Base-by-base conservation (phyloP, 2,113 vertebrate genomes). In the Reinhardtius hippoglossoides region DNA sequence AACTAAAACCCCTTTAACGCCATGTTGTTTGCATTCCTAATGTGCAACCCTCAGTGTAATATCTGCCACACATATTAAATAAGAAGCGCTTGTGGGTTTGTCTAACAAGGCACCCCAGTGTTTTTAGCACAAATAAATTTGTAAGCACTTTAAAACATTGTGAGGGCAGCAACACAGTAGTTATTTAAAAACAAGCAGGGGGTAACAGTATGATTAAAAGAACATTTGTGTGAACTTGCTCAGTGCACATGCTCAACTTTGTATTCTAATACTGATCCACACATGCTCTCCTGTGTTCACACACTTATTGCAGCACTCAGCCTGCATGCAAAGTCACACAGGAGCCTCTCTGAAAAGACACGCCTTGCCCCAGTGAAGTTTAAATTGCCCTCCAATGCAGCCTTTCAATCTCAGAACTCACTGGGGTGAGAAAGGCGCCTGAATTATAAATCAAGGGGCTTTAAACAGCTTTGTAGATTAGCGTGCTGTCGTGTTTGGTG, bases 371-470 rank as follows among this genome's bases (percentile, higher is more conserved):
- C 46, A 5, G 35, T 42, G 55, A 69, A 67, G 70, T 78, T 76
- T 83, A 15, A 73, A 74, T 86, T 40, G 76, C 67, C 65, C 68
- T 84, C 50, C 16, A 77, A 60, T 40, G 70, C 66, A 78, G 71
- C 56, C 59, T 59, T 85, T 50, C 57, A 62, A 67, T 72, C 67
- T 86, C 72, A 13, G 70, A 40, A 61, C 63, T 79, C 82, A 67
- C 37, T 21, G 16, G 24, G 76, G 80, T 56, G 70, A 76, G 64
- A 76, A 82, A 79, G 73, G 35, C 26, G 44, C 60, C 74, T 92
- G 89, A 91, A 91, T 92, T 92, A 92, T 85, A 90, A 90, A 92
- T 90, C 58, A 74, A 77, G 64, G 63, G 72, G 80, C 78, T 89
- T 91, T 85, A 88, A 86, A 88, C 52, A 48, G 64, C 76, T 78